Base-by-base conservation (phyloP, 2,113 vertebrate species). In the Pedetes capensis region DNA sequence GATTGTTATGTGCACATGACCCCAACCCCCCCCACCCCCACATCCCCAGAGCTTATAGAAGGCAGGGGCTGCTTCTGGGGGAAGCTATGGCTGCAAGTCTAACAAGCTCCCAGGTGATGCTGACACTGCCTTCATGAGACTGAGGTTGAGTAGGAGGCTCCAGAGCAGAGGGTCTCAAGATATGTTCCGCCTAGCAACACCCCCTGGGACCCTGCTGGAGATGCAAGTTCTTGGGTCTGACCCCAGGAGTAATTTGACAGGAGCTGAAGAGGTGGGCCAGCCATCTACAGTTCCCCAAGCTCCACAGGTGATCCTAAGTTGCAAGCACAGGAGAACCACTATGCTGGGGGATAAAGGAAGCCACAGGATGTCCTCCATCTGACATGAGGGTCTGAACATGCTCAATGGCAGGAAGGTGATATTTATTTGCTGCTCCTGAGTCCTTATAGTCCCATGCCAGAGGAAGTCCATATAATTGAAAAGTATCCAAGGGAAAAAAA, bases 1-100 rank as follows among this genome's bases (percentile, higher is more conserved):
- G 13, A 32, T 44, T 37, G 51, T 29, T 8, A 0, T 0, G 0
- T 47, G 39, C 0, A 0, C 6, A 6, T 1, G 9, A 49, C n/a
- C n/a, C n/a, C n/a, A n/a, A n/a, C n/a, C n/a, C n/a, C n/a, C n/a
- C n/a, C n/a, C n/a, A n/a, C n/a, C n/a, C n/a, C n/a, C n/a, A n/a
- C n/a, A 5, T 39, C 10, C 14, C 18, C 9, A 0, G 18, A 42
- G 6, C 61, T 76, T n/a, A 2, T 17, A 64, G 39, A 23, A 14
- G 0, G 5, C 6, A 17, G n/a, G 42, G 74, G 76, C 82, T 44
- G 53, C 18, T n/a, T 82, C 23, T 90, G 61, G 32, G 20, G 5
- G 22, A 81, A 78, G 42, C 57, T 18, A 8, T 8, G 51, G 37
- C 53, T 82, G 29, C 2, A 22, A 44, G 42, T 74, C 34, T 78